Percentiles rank a stretch among this genome's conserved stretches.
Conservation (phyloP, 2,113 vertebrate genomes). For the Accipiter virgatus region DNA sequence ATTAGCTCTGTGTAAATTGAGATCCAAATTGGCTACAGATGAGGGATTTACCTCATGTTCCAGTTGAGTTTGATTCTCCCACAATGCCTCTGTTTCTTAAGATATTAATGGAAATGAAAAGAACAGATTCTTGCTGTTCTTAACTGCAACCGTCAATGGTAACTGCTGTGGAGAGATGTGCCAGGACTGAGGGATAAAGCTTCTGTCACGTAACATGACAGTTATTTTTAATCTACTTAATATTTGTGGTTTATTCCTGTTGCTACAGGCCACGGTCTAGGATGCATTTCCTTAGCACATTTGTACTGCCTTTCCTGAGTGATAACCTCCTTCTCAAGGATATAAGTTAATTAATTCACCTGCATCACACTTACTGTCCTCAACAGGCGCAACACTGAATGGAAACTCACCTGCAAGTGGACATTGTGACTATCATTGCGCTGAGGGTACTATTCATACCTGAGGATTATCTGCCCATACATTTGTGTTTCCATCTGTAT, state of each 20-base stretch:
- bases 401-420: not conserved
- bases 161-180: not conserved
- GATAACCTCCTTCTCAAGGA: not conserved
- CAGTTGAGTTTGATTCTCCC: not conserved
- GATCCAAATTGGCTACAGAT: not conserved
- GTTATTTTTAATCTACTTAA: conserved; percentile 24
- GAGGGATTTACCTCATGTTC: not conserved
- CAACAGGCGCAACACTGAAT: not conserved
- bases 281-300: not conserved
- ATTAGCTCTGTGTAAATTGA: not conserved
- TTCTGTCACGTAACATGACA: not conserved
- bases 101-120: not conserved
- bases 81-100: not conserved
- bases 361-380: not conserved
- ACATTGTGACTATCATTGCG: not conserved
- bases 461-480: not conserved
- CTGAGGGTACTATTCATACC: not conserved
- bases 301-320: not conserved
- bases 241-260: conserved; percentile 1
- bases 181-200: not conserved
- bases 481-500: not conserved
- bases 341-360: not conserved
- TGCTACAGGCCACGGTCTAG: not conserved
- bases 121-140: not conserved
- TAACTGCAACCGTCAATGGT: not conserved